Evolutionary conservation across 53 echinoderm and acorn worm species (phyloP), one percentile per base, ranked within the genome.

Genomic region (Mesocentrotus franciscanus): DNA sequence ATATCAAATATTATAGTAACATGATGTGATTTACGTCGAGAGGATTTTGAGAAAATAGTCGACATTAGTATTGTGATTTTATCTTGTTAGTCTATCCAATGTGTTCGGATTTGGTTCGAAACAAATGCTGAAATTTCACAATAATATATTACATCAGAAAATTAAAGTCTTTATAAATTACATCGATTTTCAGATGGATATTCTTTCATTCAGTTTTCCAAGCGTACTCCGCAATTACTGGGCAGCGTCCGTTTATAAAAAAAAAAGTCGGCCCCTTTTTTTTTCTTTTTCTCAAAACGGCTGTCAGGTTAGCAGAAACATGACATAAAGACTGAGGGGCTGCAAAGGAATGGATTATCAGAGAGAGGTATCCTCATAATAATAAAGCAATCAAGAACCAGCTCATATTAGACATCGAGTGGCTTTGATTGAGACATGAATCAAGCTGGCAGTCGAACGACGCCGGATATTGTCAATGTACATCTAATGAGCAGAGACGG

Each of bases 401-500:
- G 39, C 39, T 79, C 16, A 79, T 39, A 79, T 79, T 39, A 29
- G 39, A 79, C 16, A 79, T 36, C 1, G 36, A 39, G 9, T 14
- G 39, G 18, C 36, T 39, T 17, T 36, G 36, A 79, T 39, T 36
- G 79, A 36, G 79, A 39, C 79, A 79, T 39, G 39, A 79, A 79
- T 79, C 79, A 79, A 39, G 35, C 16, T 79, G 32, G 79, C 17
- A 79, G 79, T 79, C 36, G 18, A 79, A 39, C 18, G 32, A 36
- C 39, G 11, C 79, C 79, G 79, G 79, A 79, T 79, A 79, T 79
- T 79, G 79, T 79, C 79, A 79, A 79, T 79, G 35, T 79, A 39
- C 79, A 15, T 79, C 79, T 79, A 39, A 79, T 79, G 39, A 79
- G 79, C 36, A 15, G 32, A 79, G 39, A 39, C 79, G 79, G 79